These are phyloP conservation scores for Scaptomyza parva DNA, from an alignment of 2,888 invertebrate genomes.

Conservation along the genomic window DNA sequence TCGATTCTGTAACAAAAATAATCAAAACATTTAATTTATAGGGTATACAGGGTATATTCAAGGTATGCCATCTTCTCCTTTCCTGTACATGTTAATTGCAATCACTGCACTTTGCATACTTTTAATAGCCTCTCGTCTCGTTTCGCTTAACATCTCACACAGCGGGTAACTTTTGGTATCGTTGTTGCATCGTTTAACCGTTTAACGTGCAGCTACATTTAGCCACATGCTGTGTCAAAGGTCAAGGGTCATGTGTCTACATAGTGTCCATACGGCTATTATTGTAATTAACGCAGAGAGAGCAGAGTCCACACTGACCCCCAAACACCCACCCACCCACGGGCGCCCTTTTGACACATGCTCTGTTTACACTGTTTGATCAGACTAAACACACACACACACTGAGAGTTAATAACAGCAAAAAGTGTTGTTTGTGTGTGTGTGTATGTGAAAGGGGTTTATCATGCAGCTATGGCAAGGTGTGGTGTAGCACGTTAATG, in stretches of 20 bases:
- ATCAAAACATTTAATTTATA: not conserved
- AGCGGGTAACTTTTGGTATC: constrained; percentile 7
- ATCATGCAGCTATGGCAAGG: constrained; percentile 12
- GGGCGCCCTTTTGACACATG: constrained; percentile 20
- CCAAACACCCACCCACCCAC: constrained; percentile 35
- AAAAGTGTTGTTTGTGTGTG: not conserved
- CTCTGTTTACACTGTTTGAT: constrained; percentile 26
- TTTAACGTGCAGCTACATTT: constrained; percentile 35
- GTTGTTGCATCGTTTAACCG: constrained; percentile 21
- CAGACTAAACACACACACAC: constrained; percentile 22
- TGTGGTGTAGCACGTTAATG: constrained; percentile 6
- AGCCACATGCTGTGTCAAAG: constrained; percentile 30
- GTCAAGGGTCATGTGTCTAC: constrained; percentile 29
- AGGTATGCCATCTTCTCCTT: too few relatives aligned
- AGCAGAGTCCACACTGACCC: constrained; percentile 20
- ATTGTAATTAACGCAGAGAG: constrained; percentile 35
- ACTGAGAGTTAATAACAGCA: constrained; percentile 4
- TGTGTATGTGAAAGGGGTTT: not conserved
- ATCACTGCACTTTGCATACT: constrained; percentile 18
- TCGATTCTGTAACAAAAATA: constrained; percentile 25
- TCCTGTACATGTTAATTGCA: constrained; percentile 21
- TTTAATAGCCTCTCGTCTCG: too few relatives aligned
- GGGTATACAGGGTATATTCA: too few relatives aligned
- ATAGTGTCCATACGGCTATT: not conserved
- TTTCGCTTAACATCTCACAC: constrained; percentile 22